Evolutionary conservation across 2,113 vertebrate genomes (phyloP), one percentile per base, ranked within the genome.

Genomic region (Corythornis madagascariensis): DNA sequence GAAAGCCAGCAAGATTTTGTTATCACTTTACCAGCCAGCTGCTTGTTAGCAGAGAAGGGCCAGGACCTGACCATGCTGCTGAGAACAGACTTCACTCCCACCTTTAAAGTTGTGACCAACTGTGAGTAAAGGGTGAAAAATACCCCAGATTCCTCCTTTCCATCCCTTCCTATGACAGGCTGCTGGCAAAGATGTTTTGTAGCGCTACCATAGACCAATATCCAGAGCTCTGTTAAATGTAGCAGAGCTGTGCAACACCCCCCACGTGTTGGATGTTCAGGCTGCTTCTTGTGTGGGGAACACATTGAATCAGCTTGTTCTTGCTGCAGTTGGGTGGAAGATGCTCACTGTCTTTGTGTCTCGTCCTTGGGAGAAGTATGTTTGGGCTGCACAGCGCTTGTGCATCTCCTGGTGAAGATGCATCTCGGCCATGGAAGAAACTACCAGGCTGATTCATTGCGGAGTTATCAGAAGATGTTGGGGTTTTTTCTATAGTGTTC

Each of bases 221-320:
- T 59, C 2, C 5, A 85, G 71, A 89, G 45, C 65, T 82, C 11
- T 77, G 74, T 71, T 94, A 85, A 96, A 92, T 91, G 86, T 66
- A 92, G 86, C 56, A 50, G 77, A 95, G 75, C 69, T 2, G 1
- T 35, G 35, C 61, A 64, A 78, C 72, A 10, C 85, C 77, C 91
- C 86, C 88, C 47, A 1, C 8, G 5, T 90, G 79, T 87, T 28
- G 90, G 94, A 93, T 66, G 5, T 53, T 89, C 80, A 75, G 82
- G n/a, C 88, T 93, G 83, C 47, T 95, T 86, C 64, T 50, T 0
- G 19, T 1, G 1, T 60, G 8, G 67, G 8, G 22, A 74, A 61
- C 10, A 3, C 0, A 1, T 33, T 53, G 50, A 75, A 87, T 56
- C 65, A 77, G 53, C 66, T 92, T 50, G 38, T 63, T 90, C 56